A percentile compares a stretch with the other conserved stretches of the same genome.
Conservation (phyloP, 2,797 vertebrate genomes). For the Threskiornis aethiopicus region DNA sequence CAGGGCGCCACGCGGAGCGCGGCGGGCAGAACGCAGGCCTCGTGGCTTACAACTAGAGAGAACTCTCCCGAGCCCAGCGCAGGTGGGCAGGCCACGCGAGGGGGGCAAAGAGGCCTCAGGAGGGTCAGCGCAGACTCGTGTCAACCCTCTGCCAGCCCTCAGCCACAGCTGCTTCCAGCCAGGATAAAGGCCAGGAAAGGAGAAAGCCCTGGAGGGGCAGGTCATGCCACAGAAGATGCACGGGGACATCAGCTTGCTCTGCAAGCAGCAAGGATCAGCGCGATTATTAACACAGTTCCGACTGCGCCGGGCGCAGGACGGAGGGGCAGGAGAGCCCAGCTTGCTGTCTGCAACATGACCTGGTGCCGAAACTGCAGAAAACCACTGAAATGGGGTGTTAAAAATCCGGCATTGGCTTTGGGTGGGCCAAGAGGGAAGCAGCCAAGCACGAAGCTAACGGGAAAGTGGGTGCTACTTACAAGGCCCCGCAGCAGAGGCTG, state of each 20-base stretch:
- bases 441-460: neutral
- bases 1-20: neutral
- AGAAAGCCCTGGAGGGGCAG: neutral
- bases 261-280: neutral
- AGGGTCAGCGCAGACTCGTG: neutral
- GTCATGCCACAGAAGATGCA: neutral
- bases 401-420: neutral
- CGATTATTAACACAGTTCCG: neutral
- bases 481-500: neutral
- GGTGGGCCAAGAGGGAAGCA: neutral
- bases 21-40: neutral
- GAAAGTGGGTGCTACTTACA: neutral
- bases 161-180: neutral
- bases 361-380: neutral
- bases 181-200: neutral
- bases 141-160: neutral
- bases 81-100: rapidly evolving
- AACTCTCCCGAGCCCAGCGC: neutral
- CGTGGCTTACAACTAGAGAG: rapidly evolving
- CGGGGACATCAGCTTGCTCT: neutral
- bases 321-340: neutral
- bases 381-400: neutral
- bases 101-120: neutral
- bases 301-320: rapidly evolving
- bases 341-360: neutral